phyloP scores from a whole-genome alignment of 1,140 invertebrate species.

The Drosophila lacertosa region DNA sequence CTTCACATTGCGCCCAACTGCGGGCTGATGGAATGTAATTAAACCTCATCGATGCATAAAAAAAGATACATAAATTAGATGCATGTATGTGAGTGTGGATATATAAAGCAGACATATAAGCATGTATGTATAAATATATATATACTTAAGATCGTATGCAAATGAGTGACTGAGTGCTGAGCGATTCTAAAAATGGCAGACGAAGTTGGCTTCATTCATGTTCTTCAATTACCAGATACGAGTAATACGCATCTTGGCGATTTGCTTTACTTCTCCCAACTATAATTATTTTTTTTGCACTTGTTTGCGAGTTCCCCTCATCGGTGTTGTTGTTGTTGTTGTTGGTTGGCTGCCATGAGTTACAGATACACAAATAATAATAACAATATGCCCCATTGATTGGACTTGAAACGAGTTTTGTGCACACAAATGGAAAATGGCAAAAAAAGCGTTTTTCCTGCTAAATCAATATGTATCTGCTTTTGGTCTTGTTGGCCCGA shows the following conservation, averaged over 20 bases:
- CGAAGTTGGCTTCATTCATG: constrained; percentile 55
- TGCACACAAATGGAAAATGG: constrained; percentile 66
- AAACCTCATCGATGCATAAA: constrained; percentile 79
- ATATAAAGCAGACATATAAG: constrained; percentile 1
- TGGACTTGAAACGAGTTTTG: constrained; percentile 66
- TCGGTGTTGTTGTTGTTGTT: constrained; percentile 43
- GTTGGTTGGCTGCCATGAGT: constrained; percentile 66
- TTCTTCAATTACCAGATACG: constrained; percentile 57
- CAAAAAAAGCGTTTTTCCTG: constrained; percentile 37
- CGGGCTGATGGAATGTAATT: constrained; percentile 78
- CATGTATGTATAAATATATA: background rate
- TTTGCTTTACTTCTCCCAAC: constrained; percentile 18
- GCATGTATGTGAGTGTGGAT: constrained; percentile 1
- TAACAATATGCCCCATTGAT: constrained; percentile 77
- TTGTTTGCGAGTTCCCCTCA: constrained; percentile 55
- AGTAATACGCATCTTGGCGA: constrained; percentile 56
- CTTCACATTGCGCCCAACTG: constrained; percentile 62
- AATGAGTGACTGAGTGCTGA: constrained; percentile 3
- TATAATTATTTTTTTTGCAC: constrained; percentile 71
- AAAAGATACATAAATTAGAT: constrained; percentile 54
- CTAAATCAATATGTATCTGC: constrained; percentile 56
- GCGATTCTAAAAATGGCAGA: constrained; percentile 30
- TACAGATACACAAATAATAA: constrained; percentile 76
- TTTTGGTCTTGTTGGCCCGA: constrained; percentile 10
- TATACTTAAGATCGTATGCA: constrained; percentile 30